These are phyloP conservation scores for Rostratula benghalensis DNA, from an alignment of 2,113 vertebrate species.

Conservation along the genomic window DNA sequence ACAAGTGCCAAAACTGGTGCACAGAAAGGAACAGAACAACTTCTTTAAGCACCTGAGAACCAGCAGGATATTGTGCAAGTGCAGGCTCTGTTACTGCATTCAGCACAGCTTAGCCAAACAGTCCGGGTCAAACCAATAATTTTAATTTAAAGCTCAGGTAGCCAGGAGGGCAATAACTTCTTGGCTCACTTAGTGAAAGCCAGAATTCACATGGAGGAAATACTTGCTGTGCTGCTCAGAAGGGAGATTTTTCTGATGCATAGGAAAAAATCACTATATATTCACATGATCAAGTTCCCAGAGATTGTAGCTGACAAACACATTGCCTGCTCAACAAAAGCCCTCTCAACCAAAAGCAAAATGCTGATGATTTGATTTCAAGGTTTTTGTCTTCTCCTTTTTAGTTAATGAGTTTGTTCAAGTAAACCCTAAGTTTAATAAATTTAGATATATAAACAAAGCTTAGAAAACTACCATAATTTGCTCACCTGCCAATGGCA, in stretches of 20 bases:
- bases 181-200: background rate
- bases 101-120: background rate
- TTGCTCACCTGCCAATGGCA: background rate
- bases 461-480: background rate
- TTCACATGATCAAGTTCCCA: background rate
- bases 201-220: background rate
- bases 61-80: background rate
- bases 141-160: background rate
- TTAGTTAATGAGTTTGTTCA: background rate
- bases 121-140: background rate
- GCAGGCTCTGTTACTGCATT: background rate
- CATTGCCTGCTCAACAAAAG: background rate
- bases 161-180: background rate
- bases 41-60: background rate
- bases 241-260: background rate
- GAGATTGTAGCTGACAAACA: rapidly evolving
- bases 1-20: background rate
- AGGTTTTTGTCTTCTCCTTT: background rate
- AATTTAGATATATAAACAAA: background rate
- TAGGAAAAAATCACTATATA: background rate
- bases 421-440: background rate
- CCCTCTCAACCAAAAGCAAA: background rate
- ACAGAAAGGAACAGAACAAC: background rate
- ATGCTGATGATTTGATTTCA: background rate
- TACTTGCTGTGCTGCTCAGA: background rate